Percentiles rank a stretch among this genome's conserved stretches.
phyloP scores from a whole-genome alignment of 2,888 invertebrate species.

The Tenthredo amoena region DNA sequence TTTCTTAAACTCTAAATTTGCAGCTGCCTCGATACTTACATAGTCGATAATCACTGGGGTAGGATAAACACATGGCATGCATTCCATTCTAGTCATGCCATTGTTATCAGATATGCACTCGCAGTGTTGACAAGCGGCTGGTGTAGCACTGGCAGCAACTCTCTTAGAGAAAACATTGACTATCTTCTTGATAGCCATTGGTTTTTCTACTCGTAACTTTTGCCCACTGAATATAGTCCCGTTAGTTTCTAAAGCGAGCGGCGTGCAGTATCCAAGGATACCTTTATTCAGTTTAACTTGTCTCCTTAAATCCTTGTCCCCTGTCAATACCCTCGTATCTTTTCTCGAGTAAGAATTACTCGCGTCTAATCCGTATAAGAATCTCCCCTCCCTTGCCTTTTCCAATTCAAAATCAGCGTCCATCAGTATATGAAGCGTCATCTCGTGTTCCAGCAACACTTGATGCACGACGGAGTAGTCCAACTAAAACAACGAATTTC shows the following conservation, averaged over 20 bases:
- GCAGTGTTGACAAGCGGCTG: slow-evolving; percentile 83
- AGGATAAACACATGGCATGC: slow-evolving; percentile 82
- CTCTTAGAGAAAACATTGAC: slow-evolving; percentile 85
- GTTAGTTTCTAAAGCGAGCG: slow-evolving; percentile 91
- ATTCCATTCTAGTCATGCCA: slow-evolving; percentile 84
- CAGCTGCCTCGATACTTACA: slow-evolving; percentile 74
- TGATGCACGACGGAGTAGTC: slow-evolving; percentile 92
- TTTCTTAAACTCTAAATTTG: not conserved
- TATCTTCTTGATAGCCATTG: slow-evolving; percentile 82
- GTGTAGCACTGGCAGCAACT: slow-evolving; percentile 82
- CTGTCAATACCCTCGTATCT: slow-evolving; percentile 84
- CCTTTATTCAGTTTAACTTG: slow-evolving; percentile 89
- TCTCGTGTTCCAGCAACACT: slow-evolving; percentile 89
- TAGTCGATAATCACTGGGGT: slow-evolving; percentile 78
- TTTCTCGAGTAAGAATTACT: slow-evolving; percentile 89
- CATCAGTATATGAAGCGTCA: slow-evolving; percentile 91
- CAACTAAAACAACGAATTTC: slow-evolving; percentile 79
- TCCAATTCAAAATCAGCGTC: slow-evolving; percentile 89
- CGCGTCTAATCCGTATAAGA: slow-evolving; percentile 90
- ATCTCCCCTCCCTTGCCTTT: slow-evolving; percentile 86
- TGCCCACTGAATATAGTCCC: slow-evolving; percentile 86
- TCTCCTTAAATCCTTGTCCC: slow-evolving; percentile 86
- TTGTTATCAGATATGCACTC: slow-evolving; percentile 85
- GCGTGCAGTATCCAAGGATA: slow-evolving; percentile 88
- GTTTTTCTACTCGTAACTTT: slow-evolving; percentile 81